Base-by-base conservation (phyloP, 1,140 invertebrate species). In the Sitophilus oryzae region DNA sequence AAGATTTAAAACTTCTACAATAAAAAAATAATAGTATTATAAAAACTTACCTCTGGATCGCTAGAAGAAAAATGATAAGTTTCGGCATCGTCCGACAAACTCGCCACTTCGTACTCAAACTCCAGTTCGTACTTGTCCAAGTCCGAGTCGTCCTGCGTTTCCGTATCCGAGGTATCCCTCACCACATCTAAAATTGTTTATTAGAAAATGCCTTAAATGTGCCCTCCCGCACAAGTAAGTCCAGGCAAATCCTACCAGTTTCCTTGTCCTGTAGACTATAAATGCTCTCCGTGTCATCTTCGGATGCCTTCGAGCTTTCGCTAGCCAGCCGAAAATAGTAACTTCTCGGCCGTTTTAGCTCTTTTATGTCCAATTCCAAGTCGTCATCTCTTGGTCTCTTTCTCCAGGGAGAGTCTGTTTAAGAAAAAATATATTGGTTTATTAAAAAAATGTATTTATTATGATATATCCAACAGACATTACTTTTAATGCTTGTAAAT, bases 271-370 rank as follows among this genome's bases (percentile, higher is more conserved):
- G 70, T 10, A 71, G 40, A 45, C 70, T 71, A 45, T 66, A 54
- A 5, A 71, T 57, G 58, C 68, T 70, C 57, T 71, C 70, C 9
- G 67, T 68, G 42, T 65, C 66, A 35, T 67, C 67, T 40, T 64
- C 65, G 2, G 66, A 68, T 1, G 50, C 49, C 22, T 44, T 48
- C 0, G 66, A 66, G 48, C 67, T 71, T 56, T 71, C 68, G 43
- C 66, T 67, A 45, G 64, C 67, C 43, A 70, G 50, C 9, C 62
- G 56, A 37, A 59, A 62, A 30, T 60, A 60, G 23, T 57, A 57
- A 16, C 20, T 16, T 20, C 58, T 53, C 1, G 60, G 59, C n/a
- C 43, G 46, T 51, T 62, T 65, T 16, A 46, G n/a, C 2, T 63
- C 54, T 37, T 55, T 57, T 16, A 50, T 54, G 41, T 15, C 16